These are phyloP conservation scores for Peromyscus californicus DNA, from an alignment of 2,113 vertebrate genomes.

Conservation along the genomic window DNA sequence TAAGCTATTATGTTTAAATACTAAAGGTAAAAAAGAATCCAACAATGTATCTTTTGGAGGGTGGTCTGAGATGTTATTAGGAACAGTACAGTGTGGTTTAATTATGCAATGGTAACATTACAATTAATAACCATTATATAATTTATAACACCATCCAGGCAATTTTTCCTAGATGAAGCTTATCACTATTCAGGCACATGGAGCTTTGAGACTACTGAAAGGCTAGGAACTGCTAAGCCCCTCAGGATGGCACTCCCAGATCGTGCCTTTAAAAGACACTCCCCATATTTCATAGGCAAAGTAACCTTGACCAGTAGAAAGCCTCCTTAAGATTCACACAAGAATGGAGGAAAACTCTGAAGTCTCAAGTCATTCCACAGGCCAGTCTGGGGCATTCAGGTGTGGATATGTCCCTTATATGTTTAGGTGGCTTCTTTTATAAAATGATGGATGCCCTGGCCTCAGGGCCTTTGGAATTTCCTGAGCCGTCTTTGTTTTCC, in stretches of 20 bases:
- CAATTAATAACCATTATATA: slow-evolving; percentile 10
- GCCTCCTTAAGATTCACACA: neutral
- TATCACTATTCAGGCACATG: neutral
- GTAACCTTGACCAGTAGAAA: neutral
- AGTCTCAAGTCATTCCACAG: neutral
- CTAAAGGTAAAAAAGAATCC: slow-evolving; percentile 25
- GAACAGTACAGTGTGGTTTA: neutral
- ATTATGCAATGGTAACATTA: neutral
- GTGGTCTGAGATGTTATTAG: neutral
- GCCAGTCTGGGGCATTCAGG: neutral
- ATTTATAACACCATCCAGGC: slow-evolving; percentile 42
- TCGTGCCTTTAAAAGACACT: neutral
- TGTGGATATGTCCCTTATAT: neutral
- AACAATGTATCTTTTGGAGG: neutral
- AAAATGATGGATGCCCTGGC: neutral
- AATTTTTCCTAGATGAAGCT: slow-evolving; percentile 26
- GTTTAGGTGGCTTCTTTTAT: slow-evolving; percentile 7
- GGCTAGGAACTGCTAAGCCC: neutral
- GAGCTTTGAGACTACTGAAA: neutral
- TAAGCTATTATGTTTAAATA: slow-evolving; percentile 28
- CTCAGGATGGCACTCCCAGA: neutral
- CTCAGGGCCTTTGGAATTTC: neutral
- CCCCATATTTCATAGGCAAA: neutral
- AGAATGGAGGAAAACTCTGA: neutral
- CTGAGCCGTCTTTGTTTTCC: neutral